A percentile compares a stretch with the other conserved stretches of the same genome.
These are phyloP conservation scores for Diaperis boleti DNA, from an alignment of 2,888 invertebrate species.

Conservation along the genomic window DNA sequence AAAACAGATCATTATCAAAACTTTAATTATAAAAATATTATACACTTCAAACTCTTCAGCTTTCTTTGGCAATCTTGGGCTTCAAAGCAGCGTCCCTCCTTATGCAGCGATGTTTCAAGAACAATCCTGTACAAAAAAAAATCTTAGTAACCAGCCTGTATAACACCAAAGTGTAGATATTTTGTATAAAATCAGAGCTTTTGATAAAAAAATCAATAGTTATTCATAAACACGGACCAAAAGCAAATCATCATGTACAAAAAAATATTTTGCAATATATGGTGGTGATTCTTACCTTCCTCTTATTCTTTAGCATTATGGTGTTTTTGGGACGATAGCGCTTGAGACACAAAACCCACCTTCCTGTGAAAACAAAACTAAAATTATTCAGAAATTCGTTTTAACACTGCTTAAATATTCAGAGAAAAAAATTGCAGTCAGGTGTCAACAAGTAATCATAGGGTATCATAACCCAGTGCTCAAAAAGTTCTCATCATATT, in stretches of 20 bases:
- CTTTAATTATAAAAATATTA: too few species aligned
- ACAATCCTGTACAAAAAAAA: too few species aligned
- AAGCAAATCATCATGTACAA: constrained; percentile 54
- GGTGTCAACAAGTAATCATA: constrained; percentile 62
- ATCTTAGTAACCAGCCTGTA: too few species aligned
- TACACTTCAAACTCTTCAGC: too few species aligned
- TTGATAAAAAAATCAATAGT: constrained; percentile 50
- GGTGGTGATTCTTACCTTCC: constrained; percentile 76
- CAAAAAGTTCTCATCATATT: constrained; percentile 59
- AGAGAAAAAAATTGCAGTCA: constrained; percentile 47
- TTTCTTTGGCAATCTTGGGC: too few species aligned
- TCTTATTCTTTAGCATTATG: constrained; percentile 72
- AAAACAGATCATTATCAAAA: too few species aligned
- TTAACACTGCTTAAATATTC: constrained; percentile 19
- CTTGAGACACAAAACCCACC: constrained; percentile 80
- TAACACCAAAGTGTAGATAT: constrained; percentile 1
- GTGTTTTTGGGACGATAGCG: constrained; percentile 79
- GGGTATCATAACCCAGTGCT: constrained; percentile 66
- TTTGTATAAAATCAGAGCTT: constrained; percentile 47
- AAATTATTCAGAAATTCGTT: constrained; percentile 19
- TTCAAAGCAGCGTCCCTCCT: too few species aligned
- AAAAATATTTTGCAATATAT: not conserved
- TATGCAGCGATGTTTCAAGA: too few species aligned
- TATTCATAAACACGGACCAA: constrained; percentile 66
- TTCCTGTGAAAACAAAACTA: constrained; percentile 71